A percentile compares a stretch with the other conserved stretches of the same genome.
These are phyloP conservation scores for Leptonema lineaticorne DNA, from an alignment of 1,140 invertebrate species.

Conservation along the genomic window DNA sequence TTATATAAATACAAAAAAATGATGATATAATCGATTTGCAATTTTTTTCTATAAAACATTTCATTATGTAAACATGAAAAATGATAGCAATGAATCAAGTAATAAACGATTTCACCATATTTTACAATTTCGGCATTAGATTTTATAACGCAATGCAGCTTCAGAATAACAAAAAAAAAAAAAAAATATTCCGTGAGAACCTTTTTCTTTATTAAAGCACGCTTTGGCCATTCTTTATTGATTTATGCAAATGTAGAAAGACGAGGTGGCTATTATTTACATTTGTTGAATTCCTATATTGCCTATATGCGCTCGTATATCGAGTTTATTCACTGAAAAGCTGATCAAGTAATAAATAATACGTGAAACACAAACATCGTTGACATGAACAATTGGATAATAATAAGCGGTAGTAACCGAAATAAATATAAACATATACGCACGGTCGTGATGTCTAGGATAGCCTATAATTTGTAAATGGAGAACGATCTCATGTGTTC, in stretches of 20 bases:
- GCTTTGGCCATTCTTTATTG: no score
- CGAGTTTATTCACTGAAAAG: not conserved
- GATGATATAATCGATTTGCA: no score
- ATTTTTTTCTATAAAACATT: no score
- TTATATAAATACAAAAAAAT: no score
- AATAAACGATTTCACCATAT: no score
- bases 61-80: no score
- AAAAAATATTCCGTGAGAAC: not conserved
- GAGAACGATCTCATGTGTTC: not conserved
- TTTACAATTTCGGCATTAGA: no score
- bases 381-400: conserved; percentile 30
- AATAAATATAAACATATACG: conserved; percentile 17
- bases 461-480: conserved; percentile 26
- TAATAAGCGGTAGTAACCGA: conserved; percentile 27
- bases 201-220: not conserved
- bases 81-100: no score
- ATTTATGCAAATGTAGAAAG: conserved; percentile 9
- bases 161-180: no score
- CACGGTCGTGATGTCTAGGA: not conserved
- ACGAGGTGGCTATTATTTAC: not conserved
- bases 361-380: conserved; percentile 5
- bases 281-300: not conserved
- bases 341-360: conserved; percentile 20
- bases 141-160: no score
- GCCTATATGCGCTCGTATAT: not conserved